phyloP scores from a whole-genome alignment of 1,140 invertebrate species.

The Drosophila parabipectinata region DNA sequence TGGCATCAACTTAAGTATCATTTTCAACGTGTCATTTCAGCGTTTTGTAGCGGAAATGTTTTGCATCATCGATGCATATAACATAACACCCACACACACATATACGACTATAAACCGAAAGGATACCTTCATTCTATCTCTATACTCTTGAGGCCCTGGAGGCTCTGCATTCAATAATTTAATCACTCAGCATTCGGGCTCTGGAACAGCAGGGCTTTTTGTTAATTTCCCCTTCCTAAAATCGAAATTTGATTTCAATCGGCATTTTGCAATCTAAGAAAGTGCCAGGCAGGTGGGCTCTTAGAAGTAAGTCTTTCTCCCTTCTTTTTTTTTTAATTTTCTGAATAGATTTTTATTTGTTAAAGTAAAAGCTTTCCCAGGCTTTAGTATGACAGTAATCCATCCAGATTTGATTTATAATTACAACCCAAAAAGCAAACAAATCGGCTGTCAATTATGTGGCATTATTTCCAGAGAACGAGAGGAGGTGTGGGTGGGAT shows the following conservation, averaged over 20 bases:
- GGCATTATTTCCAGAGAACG: slow-evolving; percentile 49
- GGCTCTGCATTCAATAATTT: slow-evolving; percentile 61
- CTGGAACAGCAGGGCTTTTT: slow-evolving; percentile 11
- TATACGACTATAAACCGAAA: background rate
- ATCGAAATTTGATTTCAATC: slow-evolving; percentile 4
- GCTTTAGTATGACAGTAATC: no score
- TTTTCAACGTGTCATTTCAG: slow-evolving; percentile 76
- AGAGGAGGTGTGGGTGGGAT: no score
- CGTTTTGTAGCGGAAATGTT: slow-evolving; percentile 76
- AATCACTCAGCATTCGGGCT: slow-evolving; percentile 52
- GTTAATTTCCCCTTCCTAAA: slow-evolving; percentile 27
- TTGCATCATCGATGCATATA: slow-evolving; percentile 77
- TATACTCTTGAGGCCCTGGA: background rate
- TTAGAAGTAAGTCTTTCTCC: background rate
- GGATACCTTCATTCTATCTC: slow-evolving; percentile 12
- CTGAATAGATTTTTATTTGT: background rate
- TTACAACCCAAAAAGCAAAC: background rate
- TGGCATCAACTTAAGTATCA: slow-evolving; percentile 44
- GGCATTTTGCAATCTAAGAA: slow-evolving; percentile 54
- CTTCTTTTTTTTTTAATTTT: background rate
- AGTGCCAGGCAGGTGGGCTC: slow-evolving; percentile 42
- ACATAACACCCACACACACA: slow-evolving; percentile 1
- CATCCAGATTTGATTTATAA: no score
- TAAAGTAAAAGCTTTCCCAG: no score
- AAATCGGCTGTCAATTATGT: slow-evolving; percentile 69